Percentiles rank a stretch among this genome's conserved stretches.
Evolutionary conservation across 2,113 vertebrate genomes (phyloP).

Genomic region (Ranitomeya variabilis): DNA sequence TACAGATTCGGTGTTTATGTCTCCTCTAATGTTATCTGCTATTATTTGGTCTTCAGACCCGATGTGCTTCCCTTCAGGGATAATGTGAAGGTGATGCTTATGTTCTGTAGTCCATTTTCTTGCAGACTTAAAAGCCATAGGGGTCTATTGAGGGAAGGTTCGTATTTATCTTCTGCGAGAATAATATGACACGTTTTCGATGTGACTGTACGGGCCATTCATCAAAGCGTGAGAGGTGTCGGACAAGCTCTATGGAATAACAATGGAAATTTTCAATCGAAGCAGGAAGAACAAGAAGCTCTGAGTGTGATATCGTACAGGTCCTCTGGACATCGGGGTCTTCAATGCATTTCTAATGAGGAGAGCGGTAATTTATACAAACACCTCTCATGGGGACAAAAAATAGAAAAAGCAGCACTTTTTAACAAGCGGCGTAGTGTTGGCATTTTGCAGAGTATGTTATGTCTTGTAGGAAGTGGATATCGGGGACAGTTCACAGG

Average conservation of each 20-base stretch:
- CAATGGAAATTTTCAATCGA: conserved; percentile 10
- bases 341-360: conserved; percentile 23
- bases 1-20: not conserved
- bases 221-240: conserved; percentile 24
- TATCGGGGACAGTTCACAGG: not conserved
- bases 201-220: conserved; percentile 24
- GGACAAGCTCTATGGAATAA: conserved; percentile 16
- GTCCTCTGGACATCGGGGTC: not conserved
- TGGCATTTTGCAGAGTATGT: not conserved
- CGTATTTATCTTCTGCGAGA: conserved; percentile 40
- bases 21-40: not conserved
- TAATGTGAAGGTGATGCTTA: conserved; percentile 14
- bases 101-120: conserved; percentile 15
- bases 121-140: conserved; percentile 17
- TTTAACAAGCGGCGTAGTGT: not conserved
- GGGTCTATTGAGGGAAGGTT: conserved; percentile 23
- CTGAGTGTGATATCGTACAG: not conserved
- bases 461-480: not conserved
- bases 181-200: conserved; percentile 46
- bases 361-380: not conserved
- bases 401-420: not conserved
- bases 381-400: not conserved
- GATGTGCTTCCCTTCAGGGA: not conserved
- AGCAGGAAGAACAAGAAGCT: not conserved
- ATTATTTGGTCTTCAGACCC: not conserved